These are phyloP conservation scores for Castor canadensis DNA, from an alignment of 2,113 vertebrate genomes.

Conservation along the genomic window DNA sequence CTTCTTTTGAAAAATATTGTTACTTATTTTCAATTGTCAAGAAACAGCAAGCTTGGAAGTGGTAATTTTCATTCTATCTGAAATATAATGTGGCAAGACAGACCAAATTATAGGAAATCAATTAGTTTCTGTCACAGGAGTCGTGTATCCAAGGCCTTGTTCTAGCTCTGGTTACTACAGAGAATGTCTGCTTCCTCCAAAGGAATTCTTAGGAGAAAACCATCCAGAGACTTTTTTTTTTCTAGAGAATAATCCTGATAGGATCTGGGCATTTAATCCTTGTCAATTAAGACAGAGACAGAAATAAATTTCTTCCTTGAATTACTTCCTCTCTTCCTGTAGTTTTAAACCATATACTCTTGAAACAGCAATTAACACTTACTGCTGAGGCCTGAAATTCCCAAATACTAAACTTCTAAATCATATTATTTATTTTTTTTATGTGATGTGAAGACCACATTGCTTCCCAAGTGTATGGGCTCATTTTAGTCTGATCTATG, in stretches of 20 bases:
- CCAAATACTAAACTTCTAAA: conserved; percentile 56
- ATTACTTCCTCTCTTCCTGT: conserved; percentile 28
- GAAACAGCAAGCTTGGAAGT: conserved; percentile 43
- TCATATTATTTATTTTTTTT: conserved; percentile 33
- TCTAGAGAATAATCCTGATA: conserved; percentile 18
- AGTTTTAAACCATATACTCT: conserved; percentile 19
- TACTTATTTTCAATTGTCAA: conserved; percentile 59
- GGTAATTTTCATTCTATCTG: conserved; percentile 57
- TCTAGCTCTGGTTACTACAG: neutral
- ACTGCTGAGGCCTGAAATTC: conserved; percentile 47
- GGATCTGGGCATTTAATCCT: neutral
- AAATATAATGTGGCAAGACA: conserved; percentile 51
- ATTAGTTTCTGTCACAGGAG: conserved; percentile 25
- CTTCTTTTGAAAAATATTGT: conserved; percentile 53
- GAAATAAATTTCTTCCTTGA: conserved; percentile 34
- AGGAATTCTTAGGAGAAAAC: conserved; percentile 41
- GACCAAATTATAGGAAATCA: conserved; percentile 20
- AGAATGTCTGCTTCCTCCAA: neutral
- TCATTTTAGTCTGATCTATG: conserved; percentile 3
- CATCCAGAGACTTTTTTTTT: conserved; percentile 2
- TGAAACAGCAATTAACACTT: conserved; percentile 50
- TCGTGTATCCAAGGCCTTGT: neutral
- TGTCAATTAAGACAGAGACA: neutral
- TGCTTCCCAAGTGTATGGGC: conserved; percentile 47
- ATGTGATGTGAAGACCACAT: conserved; percentile 1